These are phyloP conservation scores for Spongilla lacustris DNA, from an alignment of 37 sponge, comb jelly and placozoan genomes.

Conservation along the genomic window DNA sequence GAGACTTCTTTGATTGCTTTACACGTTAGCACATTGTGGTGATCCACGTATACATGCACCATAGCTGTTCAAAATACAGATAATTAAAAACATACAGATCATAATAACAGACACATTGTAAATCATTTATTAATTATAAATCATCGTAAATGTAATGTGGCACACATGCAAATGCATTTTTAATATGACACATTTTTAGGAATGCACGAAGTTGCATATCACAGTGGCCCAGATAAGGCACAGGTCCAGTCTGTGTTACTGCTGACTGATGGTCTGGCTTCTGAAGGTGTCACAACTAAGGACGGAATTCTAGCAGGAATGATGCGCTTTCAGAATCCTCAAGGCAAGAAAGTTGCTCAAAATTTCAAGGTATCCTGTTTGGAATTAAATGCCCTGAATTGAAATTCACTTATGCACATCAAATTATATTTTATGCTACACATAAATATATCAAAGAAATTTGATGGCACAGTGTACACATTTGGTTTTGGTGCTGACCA, in stretches of 20 bases:
- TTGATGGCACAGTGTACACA: constrained; percentile 91
- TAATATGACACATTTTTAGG: neutral
- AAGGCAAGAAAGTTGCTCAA: constrained; percentile 1
- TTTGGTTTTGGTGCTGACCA: constrained; percentile 95
- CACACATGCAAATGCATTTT: too few species aligned
- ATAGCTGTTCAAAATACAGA: too few species aligned
- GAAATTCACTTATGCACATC: too few species aligned
- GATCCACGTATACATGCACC: too few species aligned
- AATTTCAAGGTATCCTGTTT: neutral
- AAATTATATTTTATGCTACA: too few species aligned
- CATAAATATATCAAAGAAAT: neutral
- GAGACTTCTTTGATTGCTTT: too few species aligned
- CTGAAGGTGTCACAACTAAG: constrained; percentile 56
- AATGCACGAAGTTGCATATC: constrained; percentile 65
- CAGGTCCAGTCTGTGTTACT: constrained; percentile 89
- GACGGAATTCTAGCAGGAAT: constrained; percentile 73
- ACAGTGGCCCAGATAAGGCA: constrained; percentile 48
- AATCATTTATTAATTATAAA: too few species aligned
- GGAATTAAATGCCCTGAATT: neutral
- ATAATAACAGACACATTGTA: too few species aligned
- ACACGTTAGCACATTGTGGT: too few species aligned
- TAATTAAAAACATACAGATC: too few species aligned
- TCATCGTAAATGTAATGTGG: too few species aligned
- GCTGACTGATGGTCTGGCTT: constrained; percentile 91
- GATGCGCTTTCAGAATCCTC: constrained; percentile 52